Evolutionary conservation across 35 echinoderm and acorn worm species (phyloP), one percentile per base, ranked within the genome.

Genomic region (Apostichopus californicus): DNA sequence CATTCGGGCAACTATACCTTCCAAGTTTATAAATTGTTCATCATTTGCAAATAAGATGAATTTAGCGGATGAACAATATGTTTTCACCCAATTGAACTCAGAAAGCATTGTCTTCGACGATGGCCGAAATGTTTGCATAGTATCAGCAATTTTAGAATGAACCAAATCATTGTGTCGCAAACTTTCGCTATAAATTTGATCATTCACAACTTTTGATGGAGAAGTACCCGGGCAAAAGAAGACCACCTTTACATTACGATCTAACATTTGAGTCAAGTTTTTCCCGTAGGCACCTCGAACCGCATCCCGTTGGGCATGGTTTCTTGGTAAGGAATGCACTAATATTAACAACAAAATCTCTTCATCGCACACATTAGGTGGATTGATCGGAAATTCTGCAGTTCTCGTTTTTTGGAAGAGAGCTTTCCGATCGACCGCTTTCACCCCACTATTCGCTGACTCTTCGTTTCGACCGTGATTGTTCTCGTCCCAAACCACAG

Each of bases 11-110:
- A 98, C 72, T 34, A 98, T 84, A 66, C 93, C 84, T 54, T 92
- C 54, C 24, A 89, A 52, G 57, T 98, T 86, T 9, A 98, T 78
- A 56, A 95, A 98, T 54, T 95, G 90, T 18, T 89, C 90, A 46
- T 98, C 96, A 14, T 90, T 73, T 5, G 90, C 96, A 54, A 98
- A 75, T 2, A 94, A 28, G n/a, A 95, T 84, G 88, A 94, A 97
- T 63, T 93, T 97, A n/a, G 86, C 91, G 9, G 81, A 28, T 24
- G 61, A 55, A 77, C 90, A 94, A 54, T 97, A 86, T 18, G 55
- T 63, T 21, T 94, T 73, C 4, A 93, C 77, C 93, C 93, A 97
- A n/a, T 90, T 87, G 46, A 97, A 92, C 34, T 79, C 79, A 4
- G 91, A 92, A 6, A 97, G 90, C 22, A 94, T 83, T 18, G 58